Percentiles rank a stretch among this genome's conserved stretches.
These are phyloP conservation scores for Timandra comae DNA, from an alignment of 2,888 invertebrate genomes.

Conservation along the genomic window DNA sequence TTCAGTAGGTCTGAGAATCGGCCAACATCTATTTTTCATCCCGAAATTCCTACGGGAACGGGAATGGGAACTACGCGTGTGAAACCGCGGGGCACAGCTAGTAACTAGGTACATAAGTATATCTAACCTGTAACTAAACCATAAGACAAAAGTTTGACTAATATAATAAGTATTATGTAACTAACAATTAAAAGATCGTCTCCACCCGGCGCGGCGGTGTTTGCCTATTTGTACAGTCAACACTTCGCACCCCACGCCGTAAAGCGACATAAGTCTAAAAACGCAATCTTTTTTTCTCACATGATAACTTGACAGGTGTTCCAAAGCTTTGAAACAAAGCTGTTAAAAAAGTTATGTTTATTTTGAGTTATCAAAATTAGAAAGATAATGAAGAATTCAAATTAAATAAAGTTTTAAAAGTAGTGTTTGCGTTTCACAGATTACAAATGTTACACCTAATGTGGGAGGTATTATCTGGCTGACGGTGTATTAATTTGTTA, in stretches of 20 bases:
- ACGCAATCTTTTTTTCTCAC: conserved; percentile 30
- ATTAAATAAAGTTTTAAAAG: conserved; percentile 35
- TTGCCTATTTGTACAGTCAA: conserved; percentile 27
- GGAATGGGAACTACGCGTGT: no score
- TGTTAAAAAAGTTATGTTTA: conserved; percentile 39
- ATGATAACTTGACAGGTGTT: no score
- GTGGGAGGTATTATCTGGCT: conserved; percentile 27
- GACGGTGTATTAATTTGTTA: no score
- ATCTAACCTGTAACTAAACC: no score
- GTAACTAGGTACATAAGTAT: no score
- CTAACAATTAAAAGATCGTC: background rate
- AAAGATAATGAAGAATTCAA: conserved; percentile 40
- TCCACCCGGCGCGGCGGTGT: conserved; percentile 37
- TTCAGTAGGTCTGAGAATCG: no score
- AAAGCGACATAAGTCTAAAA: conserved; percentile 12
- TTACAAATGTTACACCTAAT: conserved; percentile 17
- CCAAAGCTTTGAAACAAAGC: conserved; percentile 33
- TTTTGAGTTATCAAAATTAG: conserved; percentile 46
- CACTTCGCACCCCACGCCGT: conserved; percentile 16
- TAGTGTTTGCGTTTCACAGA: conserved; percentile 22
- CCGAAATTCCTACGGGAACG: no score
- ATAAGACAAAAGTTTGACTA: no score
- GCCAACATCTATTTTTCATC: no score
- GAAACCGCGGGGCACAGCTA: no score
- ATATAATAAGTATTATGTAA: no score